phyloP scores from a whole-genome alignment of 2,888 invertebrate species.

The Aphodius granarius region DNA sequence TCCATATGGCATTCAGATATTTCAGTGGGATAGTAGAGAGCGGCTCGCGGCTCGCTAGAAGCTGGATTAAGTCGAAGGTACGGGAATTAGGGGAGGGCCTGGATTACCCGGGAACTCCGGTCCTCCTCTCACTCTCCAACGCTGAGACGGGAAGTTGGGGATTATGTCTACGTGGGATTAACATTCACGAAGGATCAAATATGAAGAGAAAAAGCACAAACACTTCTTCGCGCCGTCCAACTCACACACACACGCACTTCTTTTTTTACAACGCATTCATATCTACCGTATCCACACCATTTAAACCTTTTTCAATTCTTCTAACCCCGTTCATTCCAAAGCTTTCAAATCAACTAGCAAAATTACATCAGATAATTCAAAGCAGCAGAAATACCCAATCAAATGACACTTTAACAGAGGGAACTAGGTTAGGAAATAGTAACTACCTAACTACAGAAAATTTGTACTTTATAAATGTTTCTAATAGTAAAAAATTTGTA shows the following conservation, averaged over 20 bases:
- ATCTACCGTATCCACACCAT: neutral
- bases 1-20: slow-evolving; percentile 43
- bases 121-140: slow-evolving; percentile 35
- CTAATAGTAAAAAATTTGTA: too few species aligned
- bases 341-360: neutral
- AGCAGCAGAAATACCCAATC: too few species aligned
- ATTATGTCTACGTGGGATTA: slow-evolving; percentile 51
- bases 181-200: slow-evolving; percentile 52
- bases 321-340: neutral
- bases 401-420: too few species aligned
- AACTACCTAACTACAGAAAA: too few species aligned
- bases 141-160: slow-evolving; percentile 53
- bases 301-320: neutral
- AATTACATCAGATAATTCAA: too few species aligned
- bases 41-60: slow-evolving; percentile 51
- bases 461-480: too few species aligned
- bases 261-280: neutral
- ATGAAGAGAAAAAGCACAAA: slow-evolving; percentile 45
- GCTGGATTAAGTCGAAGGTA: slow-evolving; percentile 56
- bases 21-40: slow-evolving; percentile 43
- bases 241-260: neutral
- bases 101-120: slow-evolving; percentile 53
- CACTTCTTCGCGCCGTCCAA: neutral
- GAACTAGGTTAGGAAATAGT: too few species aligned
- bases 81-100: slow-evolving; percentile 54